These are phyloP conservation scores for Gambusia yucatana DNA, from an alignment of 2,797 vertebrate genomes.

Conservation along the genomic window DNA sequence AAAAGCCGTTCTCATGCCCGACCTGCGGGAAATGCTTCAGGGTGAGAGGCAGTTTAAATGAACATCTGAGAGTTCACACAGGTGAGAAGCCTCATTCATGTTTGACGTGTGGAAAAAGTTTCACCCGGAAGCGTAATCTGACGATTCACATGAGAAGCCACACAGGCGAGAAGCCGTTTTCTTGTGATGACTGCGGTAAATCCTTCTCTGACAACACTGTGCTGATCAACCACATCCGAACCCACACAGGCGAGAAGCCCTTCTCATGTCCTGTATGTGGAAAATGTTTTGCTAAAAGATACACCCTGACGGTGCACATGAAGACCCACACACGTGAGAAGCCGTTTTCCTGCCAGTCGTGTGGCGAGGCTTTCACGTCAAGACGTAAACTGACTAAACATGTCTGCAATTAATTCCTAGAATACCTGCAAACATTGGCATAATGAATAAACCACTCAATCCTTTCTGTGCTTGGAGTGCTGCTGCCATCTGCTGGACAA, in stretches of 20 bases:
- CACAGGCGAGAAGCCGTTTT: background rate
- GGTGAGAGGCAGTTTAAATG: slow-evolving; percentile 3
- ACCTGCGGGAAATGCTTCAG: background rate
- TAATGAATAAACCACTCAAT: background rate
- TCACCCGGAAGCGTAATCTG: background rate
- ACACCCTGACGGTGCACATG: background rate
- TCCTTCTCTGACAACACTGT: slow-evolving; percentile 1
- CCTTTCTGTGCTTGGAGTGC: background rate
- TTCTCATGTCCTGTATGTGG: background rate
- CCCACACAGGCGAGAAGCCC: background rate
- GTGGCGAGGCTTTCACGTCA: background rate
- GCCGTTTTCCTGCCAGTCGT: background rate
- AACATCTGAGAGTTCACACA: background rate
- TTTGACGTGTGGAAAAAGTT: slow-evolving; percentile 2
- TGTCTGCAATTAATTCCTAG: background rate
- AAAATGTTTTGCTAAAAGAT: background rate
- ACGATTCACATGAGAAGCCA: background rate
- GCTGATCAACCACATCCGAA: background rate
- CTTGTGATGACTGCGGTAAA: background rate
- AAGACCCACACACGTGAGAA: background rate
- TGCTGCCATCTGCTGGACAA: background rate
- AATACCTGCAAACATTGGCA: background rate
- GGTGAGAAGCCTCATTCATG: background rate
- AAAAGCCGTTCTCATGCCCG: background rate
- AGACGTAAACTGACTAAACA: background rate